phyloP scores from a whole-genome alignment of 2,888 invertebrate genomes.

The Trachelus tabidus region DNA sequence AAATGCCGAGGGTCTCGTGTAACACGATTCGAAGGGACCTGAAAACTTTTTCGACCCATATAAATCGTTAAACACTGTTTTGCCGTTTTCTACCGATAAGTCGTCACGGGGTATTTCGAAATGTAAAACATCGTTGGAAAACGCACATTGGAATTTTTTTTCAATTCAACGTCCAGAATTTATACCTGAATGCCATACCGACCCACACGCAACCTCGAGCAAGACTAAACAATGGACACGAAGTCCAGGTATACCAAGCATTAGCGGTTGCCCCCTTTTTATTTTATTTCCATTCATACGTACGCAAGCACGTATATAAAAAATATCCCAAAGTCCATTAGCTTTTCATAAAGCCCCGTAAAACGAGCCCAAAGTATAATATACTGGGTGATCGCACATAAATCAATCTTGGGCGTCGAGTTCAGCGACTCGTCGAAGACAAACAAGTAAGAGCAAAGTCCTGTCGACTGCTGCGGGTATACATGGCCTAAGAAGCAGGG shows the following conservation, averaged over 20 bases:
- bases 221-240: not conserved
- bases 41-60: not conserved
- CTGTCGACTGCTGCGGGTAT: not conserved
- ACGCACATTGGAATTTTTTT: not conserved
- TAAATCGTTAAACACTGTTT: not conserved
- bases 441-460: not conserved
- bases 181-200: not conserved
- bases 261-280: not conserved
- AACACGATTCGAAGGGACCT: conserved; percentile 13
- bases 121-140: not conserved
- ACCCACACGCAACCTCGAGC: not conserved
- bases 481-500: not conserved
- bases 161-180: not conserved
- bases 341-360: not conserved
- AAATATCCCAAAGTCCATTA: not conserved
- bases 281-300: not conserved
- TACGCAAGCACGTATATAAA: not conserved
- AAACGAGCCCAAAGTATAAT: not conserved
- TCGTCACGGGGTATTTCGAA: not conserved
- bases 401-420: not conserved
- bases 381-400: not conserved
- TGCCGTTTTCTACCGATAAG: not conserved
- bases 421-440: not conserved
- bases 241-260: not conserved
- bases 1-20: conserved; percentile 13